These are phyloP conservation scores for Phycodurus eques DNA, from an alignment of 2,113 vertebrate genomes.

Conservation along the genomic window DNA sequence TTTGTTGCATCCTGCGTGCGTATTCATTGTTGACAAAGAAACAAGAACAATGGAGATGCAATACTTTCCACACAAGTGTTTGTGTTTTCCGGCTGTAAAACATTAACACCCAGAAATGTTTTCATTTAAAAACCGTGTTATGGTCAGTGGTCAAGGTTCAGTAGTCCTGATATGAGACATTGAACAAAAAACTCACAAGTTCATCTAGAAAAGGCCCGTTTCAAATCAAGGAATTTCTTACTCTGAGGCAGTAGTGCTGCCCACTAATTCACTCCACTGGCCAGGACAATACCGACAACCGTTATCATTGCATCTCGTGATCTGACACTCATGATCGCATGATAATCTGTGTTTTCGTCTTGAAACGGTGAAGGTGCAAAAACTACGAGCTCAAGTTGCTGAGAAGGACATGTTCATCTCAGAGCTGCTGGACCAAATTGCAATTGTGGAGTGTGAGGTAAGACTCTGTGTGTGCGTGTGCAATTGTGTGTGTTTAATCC, in stretches of 20 bases:
- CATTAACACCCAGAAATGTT: neutral
- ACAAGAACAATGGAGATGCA: neutral
- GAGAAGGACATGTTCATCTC: constrained; percentile 93
- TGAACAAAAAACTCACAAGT: neutral
- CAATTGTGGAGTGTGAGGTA: constrained; percentile 97
- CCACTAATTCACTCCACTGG: neutral
- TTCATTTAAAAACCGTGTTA: too few species aligned
- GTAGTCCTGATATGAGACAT: neutral
- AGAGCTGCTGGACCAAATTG: constrained; percentile 94
- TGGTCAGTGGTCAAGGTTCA: too few species aligned
- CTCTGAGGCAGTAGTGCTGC: neutral
- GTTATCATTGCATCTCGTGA: neutral
- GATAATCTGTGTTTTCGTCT: constrained; percentile 2
- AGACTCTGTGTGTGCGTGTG: constrained; percentile 50
- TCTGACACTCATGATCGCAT: neutral
- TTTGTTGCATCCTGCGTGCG: neutral
- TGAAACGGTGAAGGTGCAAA: constrained; percentile 77
- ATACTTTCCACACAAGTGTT: neutral
- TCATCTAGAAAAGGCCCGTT: neutral
- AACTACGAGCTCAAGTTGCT: constrained; percentile 83
- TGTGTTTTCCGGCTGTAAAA: neutral
- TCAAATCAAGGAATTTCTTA: neutral
- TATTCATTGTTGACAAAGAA: neutral
- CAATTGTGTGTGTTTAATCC: constrained; percentile 11
- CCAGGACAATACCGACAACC: neutral